Conservation (phyloP, 1,140 invertebrate species). For the Melanaphis sacchari region DNA sequence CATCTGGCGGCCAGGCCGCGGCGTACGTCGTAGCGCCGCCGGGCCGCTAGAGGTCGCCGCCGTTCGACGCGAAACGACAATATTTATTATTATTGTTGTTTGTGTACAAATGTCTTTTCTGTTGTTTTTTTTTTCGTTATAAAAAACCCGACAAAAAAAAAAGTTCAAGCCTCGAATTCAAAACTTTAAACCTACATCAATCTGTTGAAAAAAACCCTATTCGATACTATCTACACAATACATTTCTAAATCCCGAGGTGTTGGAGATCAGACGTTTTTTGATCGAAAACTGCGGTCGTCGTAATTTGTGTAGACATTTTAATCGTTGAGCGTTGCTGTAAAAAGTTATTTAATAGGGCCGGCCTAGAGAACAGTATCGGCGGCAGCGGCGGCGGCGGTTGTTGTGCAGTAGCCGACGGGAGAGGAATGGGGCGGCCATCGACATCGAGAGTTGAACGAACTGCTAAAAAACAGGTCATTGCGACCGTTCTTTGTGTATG, state of each 20-base stretch:
- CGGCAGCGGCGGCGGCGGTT: slow-evolving; percentile 1
- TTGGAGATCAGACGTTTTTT: not conserved
- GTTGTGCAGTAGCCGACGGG: slow-evolving; percentile 48
- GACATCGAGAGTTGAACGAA: slow-evolving; percentile 57
- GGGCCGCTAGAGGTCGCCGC: not conserved
- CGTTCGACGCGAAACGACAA: not conserved
- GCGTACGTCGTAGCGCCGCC: too few relatives aligned
- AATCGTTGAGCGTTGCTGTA: not conserved
- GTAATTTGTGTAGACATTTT: not conserved
- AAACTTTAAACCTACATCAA: not conserved
- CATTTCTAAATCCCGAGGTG: not conserved
- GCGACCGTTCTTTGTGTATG: slow-evolving; percentile 49
- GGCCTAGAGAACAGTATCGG: slow-evolving; percentile 44
- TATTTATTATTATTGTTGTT: not conserved
- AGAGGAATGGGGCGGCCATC: slow-evolving; percentile 59
- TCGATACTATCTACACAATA: not conserved
- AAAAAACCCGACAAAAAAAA: not conserved
- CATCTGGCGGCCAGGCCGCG: not conserved
- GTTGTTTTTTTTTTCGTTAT: not conserved
- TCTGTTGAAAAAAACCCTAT: not conserved
- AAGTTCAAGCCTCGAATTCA: not conserved
- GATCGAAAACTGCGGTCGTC: not conserved
- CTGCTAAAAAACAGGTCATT: slow-evolving; percentile 57
- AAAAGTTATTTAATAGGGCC: not conserved
- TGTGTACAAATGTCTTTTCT: not conserved